A percentile compares a stretch with the other conserved stretches of the same genome.
phyloP scores from a whole-genome alignment of 1,140 invertebrate species.

The Ips typographus region DNA sequence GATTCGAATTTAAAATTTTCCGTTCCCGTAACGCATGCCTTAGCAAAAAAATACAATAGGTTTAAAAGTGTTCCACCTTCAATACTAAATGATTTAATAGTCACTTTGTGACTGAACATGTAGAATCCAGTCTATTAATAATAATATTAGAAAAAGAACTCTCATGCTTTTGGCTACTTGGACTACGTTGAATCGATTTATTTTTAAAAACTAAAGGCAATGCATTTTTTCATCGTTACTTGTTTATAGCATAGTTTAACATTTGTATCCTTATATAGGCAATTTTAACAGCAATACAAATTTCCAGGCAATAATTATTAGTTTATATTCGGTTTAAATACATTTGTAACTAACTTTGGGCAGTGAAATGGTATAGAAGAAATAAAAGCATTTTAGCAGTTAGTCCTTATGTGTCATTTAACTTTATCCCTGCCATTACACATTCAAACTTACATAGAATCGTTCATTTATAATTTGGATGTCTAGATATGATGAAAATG shows the following conservation, averaged over 20 bases:
- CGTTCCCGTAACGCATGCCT: too few species aligned
- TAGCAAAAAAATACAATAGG: neutral
- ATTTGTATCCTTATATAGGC: too few species aligned
- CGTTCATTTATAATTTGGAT: too few species aligned
- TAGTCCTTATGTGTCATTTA: too few species aligned
- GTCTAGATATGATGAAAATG: too few species aligned
- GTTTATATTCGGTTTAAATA: too few species aligned
- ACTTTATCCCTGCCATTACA: too few species aligned
- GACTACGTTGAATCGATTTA: neutral
- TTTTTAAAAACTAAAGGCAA: slow-evolving; percentile 1
- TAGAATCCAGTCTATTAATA: slow-evolving; percentile 16
- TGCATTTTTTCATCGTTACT: neutral
- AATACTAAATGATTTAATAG: slow-evolving; percentile 2
- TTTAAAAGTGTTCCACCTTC: slow-evolving; percentile 11
- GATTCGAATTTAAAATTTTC: too few species aligned
- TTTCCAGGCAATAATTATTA: neutral
- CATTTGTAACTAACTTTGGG: too few species aligned
- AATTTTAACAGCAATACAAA: neutral
- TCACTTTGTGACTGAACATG: slow-evolving; percentile 9
- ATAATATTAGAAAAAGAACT: neutral
- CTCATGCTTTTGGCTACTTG: neutral
- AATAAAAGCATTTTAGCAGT: too few species aligned
- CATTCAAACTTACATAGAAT: too few species aligned
- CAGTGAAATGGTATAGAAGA: too few species aligned
- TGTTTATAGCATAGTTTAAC: neutral